Conservation (phyloP, 2,888 invertebrate genomes). For the Mesorhabditis spiculigera region DNA sequence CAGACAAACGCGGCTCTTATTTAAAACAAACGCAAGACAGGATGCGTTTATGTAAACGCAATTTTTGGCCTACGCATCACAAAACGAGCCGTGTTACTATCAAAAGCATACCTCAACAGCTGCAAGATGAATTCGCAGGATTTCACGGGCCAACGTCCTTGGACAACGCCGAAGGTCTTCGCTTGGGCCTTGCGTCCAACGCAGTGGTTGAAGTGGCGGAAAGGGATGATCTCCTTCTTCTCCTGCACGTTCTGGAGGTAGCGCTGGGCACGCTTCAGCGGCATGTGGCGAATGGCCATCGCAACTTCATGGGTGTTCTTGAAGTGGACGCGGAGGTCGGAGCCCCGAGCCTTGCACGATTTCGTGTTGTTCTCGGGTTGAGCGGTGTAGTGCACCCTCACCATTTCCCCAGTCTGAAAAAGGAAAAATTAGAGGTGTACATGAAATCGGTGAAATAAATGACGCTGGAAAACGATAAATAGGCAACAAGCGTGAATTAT, state of each 20-base stretch:
- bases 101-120: slow-evolving; percentile 69
- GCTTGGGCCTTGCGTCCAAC: slow-evolving; percentile 82
- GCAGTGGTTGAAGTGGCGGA: slow-evolving; percentile 90
- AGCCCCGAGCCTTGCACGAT: slow-evolving; percentile 96
- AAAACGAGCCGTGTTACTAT: no score
- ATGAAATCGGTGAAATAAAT: slow-evolving; percentile 11
- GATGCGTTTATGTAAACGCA: no score
- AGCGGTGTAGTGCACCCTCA: slow-evolving; percentile 73
- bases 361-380: slow-evolving; percentile 94
- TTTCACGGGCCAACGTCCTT: slow-evolving; percentile 98
- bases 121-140: slow-evolving; percentile 96
- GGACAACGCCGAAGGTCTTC: slow-evolving; percentile 62
- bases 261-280: slow-evolving; percentile 85
- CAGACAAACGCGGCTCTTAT: no score
- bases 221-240: slow-evolving; percentile 96
- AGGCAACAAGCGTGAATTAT: not conserved
- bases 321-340: slow-evolving; percentile 96
- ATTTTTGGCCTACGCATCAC: no score
- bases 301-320: slow-evolving; percentile 99
- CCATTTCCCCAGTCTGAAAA: slow-evolving; percentile 38
- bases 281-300: slow-evolving; percentile 89
- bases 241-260: slow-evolving; percentile 91
- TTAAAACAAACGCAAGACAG: no score
- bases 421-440: not conserved
- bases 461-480: slow-evolving; percentile 6